Percentiles rank a stretch among this genome's conserved stretches.
Evolutionary conservation across 2,888 invertebrate species (phyloP).

Genomic region (Papilio protenor): DNA sequence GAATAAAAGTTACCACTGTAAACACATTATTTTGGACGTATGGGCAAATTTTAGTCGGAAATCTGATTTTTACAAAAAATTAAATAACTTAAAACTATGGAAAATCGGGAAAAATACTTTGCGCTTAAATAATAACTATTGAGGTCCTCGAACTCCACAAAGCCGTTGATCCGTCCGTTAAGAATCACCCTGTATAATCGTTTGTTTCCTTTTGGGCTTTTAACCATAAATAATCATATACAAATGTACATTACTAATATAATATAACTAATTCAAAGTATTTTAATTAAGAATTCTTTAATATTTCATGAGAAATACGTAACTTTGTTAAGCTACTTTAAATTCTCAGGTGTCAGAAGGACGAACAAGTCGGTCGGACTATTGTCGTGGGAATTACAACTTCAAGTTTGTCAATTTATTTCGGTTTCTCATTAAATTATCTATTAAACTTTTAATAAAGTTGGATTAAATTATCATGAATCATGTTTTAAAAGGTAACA

Average conservation of each 20-base stretch:
- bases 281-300: conserved; percentile 10
- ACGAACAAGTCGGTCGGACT: conserved; percentile 16
- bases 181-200: too few species aligned
- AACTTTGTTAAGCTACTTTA: conserved; percentile 27
- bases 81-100: too few species aligned
- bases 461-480: neutral
- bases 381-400: conserved; percentile 15
- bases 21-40: too few species aligned
- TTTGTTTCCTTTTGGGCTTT: too few species aligned
- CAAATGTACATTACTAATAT: neutral
- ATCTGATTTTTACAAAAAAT: too few species aligned
- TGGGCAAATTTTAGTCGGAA: too few species aligned
- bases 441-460: conserved; percentile 1
- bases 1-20: too few species aligned
- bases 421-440: conserved; percentile 18
- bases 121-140: too few species aligned
- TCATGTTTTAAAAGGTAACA: neutral
- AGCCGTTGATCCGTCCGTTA: too few species aligned
- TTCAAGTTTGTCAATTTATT: conserved; percentile 32
- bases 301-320: neutral
- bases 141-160: too few species aligned
- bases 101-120: too few species aligned
- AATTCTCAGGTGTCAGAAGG: conserved; percentile 25
- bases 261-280: neutral
- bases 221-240: neutral